phyloP scores from a whole-genome alignment of 2,113 vertebrate species.

The Tylochromis polylepis region DNA sequence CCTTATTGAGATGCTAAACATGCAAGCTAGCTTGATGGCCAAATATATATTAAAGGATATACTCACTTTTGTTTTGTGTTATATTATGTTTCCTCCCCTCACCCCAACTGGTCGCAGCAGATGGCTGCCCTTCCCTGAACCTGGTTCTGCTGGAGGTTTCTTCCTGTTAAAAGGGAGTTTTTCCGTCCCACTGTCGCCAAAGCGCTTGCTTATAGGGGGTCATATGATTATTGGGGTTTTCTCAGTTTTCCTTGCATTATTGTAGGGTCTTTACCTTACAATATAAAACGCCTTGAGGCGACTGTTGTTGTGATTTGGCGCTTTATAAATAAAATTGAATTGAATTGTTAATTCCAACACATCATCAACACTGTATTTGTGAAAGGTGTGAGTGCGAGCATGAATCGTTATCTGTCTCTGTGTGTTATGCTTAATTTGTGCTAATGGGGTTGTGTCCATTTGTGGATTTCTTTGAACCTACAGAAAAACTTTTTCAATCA shows the following conservation, averaged over 20 bases:
- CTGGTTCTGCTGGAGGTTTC: not conserved
- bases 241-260: not conserved
- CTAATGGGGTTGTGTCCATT: not conserved
- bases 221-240: not conserved
- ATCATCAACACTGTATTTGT: not conserved
- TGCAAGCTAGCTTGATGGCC: not conserved
- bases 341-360: not conserved
- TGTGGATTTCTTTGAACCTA: not conserved
- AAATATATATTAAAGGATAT: too few relatives aligned
- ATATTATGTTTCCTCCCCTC: not conserved
- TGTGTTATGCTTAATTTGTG: not conserved
- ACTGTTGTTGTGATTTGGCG: not conserved
- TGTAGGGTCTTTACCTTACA: not conserved
- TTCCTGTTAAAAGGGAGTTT: not conserved
- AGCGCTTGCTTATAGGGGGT: not conserved
- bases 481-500: not conserved
- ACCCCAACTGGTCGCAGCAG: accelerated
- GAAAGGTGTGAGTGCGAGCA: not conserved
- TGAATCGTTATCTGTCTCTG: not conserved
- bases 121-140: not conserved
- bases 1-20: not conserved
- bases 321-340: not conserved
- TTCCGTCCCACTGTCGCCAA: not conserved
- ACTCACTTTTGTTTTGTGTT: not conserved
- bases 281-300: accelerated